A percentile compares a stretch with the other conserved stretches of the same genome.
phyloP scores from a whole-genome alignment of 2,888 invertebrate species.

The Automeris io region DNA sequence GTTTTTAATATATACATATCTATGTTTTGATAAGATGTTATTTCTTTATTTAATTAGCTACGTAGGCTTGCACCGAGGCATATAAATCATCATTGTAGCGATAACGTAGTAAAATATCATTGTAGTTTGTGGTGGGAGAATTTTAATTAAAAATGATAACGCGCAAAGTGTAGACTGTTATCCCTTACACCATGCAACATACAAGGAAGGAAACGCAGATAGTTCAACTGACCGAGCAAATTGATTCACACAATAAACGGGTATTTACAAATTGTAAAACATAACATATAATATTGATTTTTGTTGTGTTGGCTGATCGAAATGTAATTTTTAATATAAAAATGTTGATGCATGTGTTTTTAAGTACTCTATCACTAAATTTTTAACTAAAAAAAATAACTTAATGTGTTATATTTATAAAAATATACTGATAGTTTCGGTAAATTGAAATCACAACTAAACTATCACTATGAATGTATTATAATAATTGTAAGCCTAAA shows the following conservation, averaged over 20 bases:
- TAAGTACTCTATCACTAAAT: too few species aligned
- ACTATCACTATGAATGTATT: too few species aligned
- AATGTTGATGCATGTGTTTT: too few species aligned
- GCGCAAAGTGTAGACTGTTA: constrained; percentile 51
- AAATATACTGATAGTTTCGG: too few species aligned
- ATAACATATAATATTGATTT: too few species aligned
- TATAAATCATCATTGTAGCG: constrained; percentile 4
- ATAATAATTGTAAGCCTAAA: too few species aligned
- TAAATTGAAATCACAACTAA: too few species aligned
- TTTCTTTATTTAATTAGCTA: not conserved
- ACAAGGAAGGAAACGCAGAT: not conserved
- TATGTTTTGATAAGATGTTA: constrained; percentile 3
- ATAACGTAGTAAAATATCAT: constrained; percentile 16
- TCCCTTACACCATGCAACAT: constrained; percentile 25
- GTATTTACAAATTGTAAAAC: too few species aligned
- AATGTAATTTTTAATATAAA: too few species aligned
- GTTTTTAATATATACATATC: not conserved
- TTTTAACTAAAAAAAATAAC: too few species aligned
- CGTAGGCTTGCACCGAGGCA: not conserved
- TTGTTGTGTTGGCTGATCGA: too few species aligned
- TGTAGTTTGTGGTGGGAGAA: constrained; percentile 39
- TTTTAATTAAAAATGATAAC: constrained; percentile 72
- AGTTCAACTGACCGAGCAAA: constrained; percentile 13
- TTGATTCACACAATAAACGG: too few species aligned
- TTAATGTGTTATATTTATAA: not conserved